Conservation (phyloP, 1,140 invertebrate species). For the Ostrea edulis region DNA sequence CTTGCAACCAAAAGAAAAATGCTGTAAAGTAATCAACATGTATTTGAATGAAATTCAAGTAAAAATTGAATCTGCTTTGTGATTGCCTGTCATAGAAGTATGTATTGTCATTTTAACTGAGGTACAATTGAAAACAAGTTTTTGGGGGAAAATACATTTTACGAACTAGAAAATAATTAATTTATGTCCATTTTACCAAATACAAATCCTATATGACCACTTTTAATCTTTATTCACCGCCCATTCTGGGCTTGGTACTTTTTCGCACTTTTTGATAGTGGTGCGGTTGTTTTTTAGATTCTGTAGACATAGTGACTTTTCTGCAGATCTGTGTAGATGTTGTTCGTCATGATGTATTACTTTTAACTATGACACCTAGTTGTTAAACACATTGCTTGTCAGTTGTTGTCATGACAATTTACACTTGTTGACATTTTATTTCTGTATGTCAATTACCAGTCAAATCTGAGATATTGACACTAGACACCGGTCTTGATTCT, state of each 20-base stretch:
- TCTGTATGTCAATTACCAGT: neutral
- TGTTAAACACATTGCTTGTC: slow-evolving; percentile 22
- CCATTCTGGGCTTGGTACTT: neutral
- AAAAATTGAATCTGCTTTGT: no score
- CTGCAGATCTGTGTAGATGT: neutral
- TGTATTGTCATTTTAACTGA: neutral
- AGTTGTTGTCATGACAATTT: slow-evolving; percentile 28
- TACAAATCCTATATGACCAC: neutral
- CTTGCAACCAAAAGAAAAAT: no score
- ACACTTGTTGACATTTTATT: slow-evolving; percentile 28
- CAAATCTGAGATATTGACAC: no score
- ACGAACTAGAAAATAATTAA: neutral
- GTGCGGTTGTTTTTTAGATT: neutral
- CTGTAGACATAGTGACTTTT: slow-evolving; percentile 17
- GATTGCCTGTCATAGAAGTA: neutral
- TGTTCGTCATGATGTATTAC: neutral
- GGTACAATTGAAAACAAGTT: neutral
- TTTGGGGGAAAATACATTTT: neutral
- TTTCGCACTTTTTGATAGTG: slow-evolving; percentile 18
- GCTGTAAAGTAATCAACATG: neutral
- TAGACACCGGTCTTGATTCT: neutral
- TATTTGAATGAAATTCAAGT: no score
- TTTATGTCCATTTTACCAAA: neutral
- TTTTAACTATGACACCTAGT: slow-evolving; percentile 28
- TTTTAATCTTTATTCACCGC: neutral